Base-by-base conservation (phyloP, 2,888 invertebrate genomes). In the Euplexia lucipara region DNA sequence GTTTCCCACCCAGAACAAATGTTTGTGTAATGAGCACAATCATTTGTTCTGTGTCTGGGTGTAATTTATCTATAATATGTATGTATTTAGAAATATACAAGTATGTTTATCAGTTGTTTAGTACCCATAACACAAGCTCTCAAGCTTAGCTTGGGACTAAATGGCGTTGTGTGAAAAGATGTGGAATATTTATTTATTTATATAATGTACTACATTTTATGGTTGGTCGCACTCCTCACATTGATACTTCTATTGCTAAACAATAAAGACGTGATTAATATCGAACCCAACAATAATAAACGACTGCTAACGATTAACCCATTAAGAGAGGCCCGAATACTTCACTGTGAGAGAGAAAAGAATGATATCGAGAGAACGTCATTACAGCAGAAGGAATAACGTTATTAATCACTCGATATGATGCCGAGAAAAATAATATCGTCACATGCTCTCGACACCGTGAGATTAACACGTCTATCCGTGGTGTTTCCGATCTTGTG, bases 331-430 rank as follows among this genome's bases (percentile, higher is more conserved):
- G 77, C 83, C 75, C 79, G 52, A 86, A 86, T 85, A 86, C 86
- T 89, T 85, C 84, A 86, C 83, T 79, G 75, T 66, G 78, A 84
- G 77, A 79, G 70, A 78, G 75, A 75, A 79, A 85, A 78, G 77
- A 70, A 81, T 76, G 86, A 89, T 89, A 91, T 88, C 84, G 88
- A 86, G 79, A 77, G 86, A 83, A 83, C 88, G 91, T 88, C 90
- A 90, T 91, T 91, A 90, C 82, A 86, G 86, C 82, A 88, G 84
- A 91, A 88, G 88, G 88, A 92, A 92, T 90, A 89, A 89, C 87
- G 91, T 92, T 94, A 95, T 94, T 95, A 94, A 95, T 95, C 93
- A 93, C 88, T 87, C 83, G 86, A 92, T 92, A 91, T 90, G 91
- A 92, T 91, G 88, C 89, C 81, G 88, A 83, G 91, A 90, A 92